phyloP scores from a whole-genome alignment of 1,140 invertebrate genomes.

The Tetraneura akinire region DNA sequence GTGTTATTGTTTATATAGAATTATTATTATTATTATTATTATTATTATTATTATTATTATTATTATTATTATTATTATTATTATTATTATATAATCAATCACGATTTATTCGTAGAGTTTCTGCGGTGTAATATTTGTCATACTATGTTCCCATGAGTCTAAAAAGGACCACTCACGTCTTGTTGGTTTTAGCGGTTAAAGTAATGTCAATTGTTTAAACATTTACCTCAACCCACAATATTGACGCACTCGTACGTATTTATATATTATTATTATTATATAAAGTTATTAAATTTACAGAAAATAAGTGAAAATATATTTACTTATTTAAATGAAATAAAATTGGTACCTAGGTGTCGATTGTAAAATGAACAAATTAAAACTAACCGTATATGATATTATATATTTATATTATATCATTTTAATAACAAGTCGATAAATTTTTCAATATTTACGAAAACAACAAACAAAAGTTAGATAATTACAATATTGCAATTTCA shows the following conservation, averaged over 20 bases:
- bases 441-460: no score
- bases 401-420: no score
- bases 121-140: not conserved
- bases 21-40: no score
- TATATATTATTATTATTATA: not conserved
- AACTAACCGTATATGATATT: no score
- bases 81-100: not conserved
- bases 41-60: no score
- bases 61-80: no score
- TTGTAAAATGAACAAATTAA: no score
- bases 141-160: not conserved
- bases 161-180: not conserved
- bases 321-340: not conserved
- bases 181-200: not conserved
- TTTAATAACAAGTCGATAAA: no score
- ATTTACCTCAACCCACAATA: not conserved
- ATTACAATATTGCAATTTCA: no score
- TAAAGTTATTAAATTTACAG: not conserved
- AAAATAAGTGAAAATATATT: not conserved
- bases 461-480: no score
- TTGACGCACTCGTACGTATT: not conserved
- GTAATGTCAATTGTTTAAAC: constrained; percentile 12
- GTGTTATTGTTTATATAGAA: no score
- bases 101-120: not conserved
- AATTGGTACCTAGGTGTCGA: no score